Conservation (phyloP, 1,140 invertebrate genomes). For the Anastrepha ludens region DNA sequence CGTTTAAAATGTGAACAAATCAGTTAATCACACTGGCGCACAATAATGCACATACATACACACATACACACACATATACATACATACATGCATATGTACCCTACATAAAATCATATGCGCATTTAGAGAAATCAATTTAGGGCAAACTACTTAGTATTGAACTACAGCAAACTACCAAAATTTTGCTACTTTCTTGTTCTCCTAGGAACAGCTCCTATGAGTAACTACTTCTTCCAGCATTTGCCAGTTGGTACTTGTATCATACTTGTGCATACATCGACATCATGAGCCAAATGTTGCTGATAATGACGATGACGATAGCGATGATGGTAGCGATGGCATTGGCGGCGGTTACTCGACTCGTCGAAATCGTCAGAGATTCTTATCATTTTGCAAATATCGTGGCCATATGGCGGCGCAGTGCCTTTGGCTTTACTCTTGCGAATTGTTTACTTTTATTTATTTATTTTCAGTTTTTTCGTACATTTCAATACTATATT, state of each 20-base stretch:
- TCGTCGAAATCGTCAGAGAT: conserved; percentile 45
- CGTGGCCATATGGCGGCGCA: conserved; percentile 12
- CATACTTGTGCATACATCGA: background rate
- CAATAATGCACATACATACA: background rate
- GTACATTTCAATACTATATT: background rate
- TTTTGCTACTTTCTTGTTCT: too few species aligned
- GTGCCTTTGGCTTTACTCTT: conserved; percentile 7
- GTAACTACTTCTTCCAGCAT: background rate
- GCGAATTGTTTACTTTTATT: background rate
- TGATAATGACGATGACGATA: background rate
- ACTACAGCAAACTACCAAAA: too few species aligned
- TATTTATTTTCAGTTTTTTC: background rate
- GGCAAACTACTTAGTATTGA: background rate
- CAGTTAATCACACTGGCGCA: conserved; percentile 73
- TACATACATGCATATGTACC: background rate
- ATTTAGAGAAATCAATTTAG: conserved; percentile 27
- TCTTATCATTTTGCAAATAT: conserved; percentile 36
- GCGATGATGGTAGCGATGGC: background rate
- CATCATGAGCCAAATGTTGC: conserved; percentile 15
- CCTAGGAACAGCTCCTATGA: background rate
- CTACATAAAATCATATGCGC: background rate
- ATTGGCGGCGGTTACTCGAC: conserved; percentile 33
- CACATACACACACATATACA: background rate
- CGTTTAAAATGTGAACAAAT: conserved; percentile 72
- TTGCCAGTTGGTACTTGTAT: background rate